Base-by-base conservation (phyloP, 2,888 invertebrate genomes). In the Amiota mariae region DNA sequence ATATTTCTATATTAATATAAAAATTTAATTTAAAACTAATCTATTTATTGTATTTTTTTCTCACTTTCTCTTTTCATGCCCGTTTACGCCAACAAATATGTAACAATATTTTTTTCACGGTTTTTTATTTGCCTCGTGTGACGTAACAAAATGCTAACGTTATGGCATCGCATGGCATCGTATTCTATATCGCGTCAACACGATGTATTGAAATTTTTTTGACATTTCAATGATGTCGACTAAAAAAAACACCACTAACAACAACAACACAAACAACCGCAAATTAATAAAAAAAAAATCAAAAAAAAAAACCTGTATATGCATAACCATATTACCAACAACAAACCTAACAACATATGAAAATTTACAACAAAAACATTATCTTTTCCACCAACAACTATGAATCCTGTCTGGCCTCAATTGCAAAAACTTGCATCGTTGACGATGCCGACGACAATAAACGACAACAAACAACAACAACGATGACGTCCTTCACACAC, bases 361-460 rank as follows among this genome's bases (percentile, higher is more conserved):
- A 59, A 59, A 59, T 20, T 1, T 20, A 59, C 15, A 63, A 63
- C 24, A 63, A 63, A 63, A 63, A 66, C 47, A 48, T 48, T 48
- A 48, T 66, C 48, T 48, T 15, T 36, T 48, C 18, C 15, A 51
- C 1, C 54, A 51, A 63, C 10, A 64, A 71, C 24, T 49, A 18
- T 18, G 8, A 83, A 79, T 80, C 83, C 85, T 24, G 83, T 85
- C 82, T 82, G 80, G 70, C 73, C 71, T 72, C 47, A 68, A 49
- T 68, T 20, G 67, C 63, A 63, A 63, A 24, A 63, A 63, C 63
- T 36, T 18, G 18, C 64, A 54, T 70, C 72, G 59, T 72, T 70
- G 59, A 59, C 71, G 63, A 76, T 70, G 68, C 75, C 75, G 46
- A 73, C 75, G 59, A 67, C 20, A 24, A 24, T 3, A 24, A 24